Base-by-base conservation (phyloP, 1,140 invertebrate genomes). In the Euwallacea fornicatus region DNA sequence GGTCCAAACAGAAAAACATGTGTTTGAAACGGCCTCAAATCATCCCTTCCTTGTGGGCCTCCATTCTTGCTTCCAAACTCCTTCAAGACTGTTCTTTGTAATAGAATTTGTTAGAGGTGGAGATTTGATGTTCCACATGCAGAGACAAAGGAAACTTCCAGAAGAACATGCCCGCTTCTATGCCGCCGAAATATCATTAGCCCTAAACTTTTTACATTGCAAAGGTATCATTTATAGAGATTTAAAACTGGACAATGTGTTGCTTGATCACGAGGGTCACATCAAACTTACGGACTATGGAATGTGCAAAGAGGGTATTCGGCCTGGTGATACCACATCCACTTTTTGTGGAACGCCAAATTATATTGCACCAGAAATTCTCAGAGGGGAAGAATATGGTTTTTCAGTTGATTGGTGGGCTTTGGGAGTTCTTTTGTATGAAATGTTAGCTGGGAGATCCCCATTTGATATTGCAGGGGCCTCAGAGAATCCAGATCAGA, bases 121-220 rank as follows among this genome's bases (percentile, higher is more conserved):
- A 43, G 98, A 99, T 84, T 85, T 99, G 15, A 99, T 99, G 98
- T 99, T 98, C 83, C 98, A 99, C 84, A 99, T 99, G 98, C 98
- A 99, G 82, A 86, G 63, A 93, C 95, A 10, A 97, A 99, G 82
- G 96, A 98, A 80, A 94, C 98, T 85, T 88, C 90, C 69, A 85
- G 97, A 74, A 66, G 76, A 78, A 68, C 96, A 98, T 84, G 89
- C 90, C 50, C 86, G 73, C 63, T 99, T 99, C 84, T 99, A 99
- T 85, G 94, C 97, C 0, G 97, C 98, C 8, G 98, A 99, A 86
- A 99, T 99, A 66, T 97, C 95, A 77, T 85, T 99, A 69, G 98
- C 97, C 11, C 86, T 99, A 47, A 97, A 99, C 84, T 99, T 98
- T 85, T 86, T 99, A 55, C 98, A 99, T 84, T 93, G 96, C 79